Percentiles rank a stretch among this genome's conserved stretches.
These are phyloP conservation scores for Rhimphoctona megacephalus DNA, from an alignment of 2,888 invertebrate species.

Conservation along the genomic window DNA sequence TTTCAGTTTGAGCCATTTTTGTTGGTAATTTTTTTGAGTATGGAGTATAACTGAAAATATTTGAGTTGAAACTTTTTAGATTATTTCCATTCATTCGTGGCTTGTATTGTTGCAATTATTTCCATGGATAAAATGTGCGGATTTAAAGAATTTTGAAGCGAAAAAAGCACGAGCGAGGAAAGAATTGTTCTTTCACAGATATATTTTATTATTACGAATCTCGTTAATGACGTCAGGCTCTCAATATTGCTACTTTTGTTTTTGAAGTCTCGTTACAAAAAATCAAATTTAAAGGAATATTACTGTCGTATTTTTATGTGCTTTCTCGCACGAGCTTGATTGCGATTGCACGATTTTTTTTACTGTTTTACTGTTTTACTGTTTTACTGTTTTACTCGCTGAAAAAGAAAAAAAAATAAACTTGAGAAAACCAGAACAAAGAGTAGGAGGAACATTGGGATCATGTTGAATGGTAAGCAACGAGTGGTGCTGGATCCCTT, in stretches of 20 bases:
- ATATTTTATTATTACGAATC: background rate
- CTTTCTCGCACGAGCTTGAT: slow-evolving; percentile 42
- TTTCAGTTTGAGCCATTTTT: background rate
- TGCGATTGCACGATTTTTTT: slow-evolving; percentile 44
- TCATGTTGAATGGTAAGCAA: slow-evolving; percentile 2
- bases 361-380: too few relatives aligned
- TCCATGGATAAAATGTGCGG: background rate
- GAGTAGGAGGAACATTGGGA: background rate
- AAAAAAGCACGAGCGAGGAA: background rate
- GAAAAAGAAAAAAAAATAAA: background rate
- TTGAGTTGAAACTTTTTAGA: background rate
- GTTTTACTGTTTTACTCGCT: background rate
- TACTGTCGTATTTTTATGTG: background rate
- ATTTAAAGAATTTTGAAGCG: background rate
- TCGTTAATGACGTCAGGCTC: background rate
- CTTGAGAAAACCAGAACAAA: background rate
- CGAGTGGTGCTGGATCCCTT: background rate
- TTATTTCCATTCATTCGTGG: background rate
- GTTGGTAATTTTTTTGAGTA: background rate
- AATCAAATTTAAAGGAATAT: background rate
- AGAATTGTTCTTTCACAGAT: background rate
- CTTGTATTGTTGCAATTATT: background rate
- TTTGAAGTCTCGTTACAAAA: background rate
- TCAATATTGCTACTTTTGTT: background rate
- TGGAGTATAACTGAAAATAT: background rate